Conservation (phyloP, 2,113 vertebrate species). For the Opisthocomus hoazin region DNA sequence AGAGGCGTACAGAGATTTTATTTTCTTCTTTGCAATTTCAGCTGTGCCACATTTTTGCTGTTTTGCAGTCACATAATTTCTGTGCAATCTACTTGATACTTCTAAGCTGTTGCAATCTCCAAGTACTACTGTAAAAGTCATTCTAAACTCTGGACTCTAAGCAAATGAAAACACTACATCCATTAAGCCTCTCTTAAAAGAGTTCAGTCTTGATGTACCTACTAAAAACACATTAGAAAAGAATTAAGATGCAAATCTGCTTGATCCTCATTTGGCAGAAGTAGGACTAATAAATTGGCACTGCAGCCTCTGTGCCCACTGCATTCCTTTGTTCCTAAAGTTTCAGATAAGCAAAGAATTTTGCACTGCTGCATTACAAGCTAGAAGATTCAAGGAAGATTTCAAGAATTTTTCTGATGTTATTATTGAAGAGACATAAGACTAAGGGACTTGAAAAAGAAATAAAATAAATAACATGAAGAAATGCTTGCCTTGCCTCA, state of each 20-base stretch:
- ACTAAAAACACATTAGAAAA: slow-evolving; percentile 11
- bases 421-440: neutral
- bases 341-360: neutral
- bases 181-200: neutral
- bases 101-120: neutral
- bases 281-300: neutral
- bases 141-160: neutral
- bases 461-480: neutral
- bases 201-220: neutral
- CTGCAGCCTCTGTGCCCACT: neutral
- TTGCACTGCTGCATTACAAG: neutral
- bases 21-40: neutral
- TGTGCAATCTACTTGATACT: neutral
- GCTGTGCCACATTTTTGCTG: neutral
- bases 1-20: neutral
- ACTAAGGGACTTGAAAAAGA: neutral
- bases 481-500: neutral
- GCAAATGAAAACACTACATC: neutral
- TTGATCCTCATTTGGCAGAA: neutral
- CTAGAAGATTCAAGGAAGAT: neutral
- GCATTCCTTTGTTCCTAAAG: neutral
- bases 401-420: neutral
- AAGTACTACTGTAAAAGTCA: neutral
- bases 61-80: neutral
- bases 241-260: neutral